Conservation (phyloP, 2,113 vertebrate genomes). For the Sapayoa aenigma region DNA sequence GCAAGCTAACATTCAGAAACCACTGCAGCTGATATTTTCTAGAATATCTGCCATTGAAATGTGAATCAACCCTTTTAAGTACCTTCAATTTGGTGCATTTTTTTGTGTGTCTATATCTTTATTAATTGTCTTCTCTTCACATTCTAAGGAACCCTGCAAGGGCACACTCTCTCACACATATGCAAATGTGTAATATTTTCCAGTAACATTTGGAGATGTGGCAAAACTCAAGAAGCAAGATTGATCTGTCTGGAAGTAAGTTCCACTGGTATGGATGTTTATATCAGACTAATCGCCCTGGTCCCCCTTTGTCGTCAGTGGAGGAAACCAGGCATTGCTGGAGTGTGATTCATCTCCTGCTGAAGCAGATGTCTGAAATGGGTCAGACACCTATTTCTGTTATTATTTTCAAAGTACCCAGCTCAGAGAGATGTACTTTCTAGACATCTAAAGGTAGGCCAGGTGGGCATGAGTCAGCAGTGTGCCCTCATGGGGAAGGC, state of each 20-base stretch:
- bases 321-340: neutral
- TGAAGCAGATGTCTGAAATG: neutral
- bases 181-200: neutral
- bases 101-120: neutral
- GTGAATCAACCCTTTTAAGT: neutral
- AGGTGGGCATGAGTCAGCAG: neutral
- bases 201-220: neutral
- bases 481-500: neutral
- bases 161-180: too few relatives aligned
- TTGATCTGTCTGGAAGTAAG: neutral
- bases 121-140: neutral
- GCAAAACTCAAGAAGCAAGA: neutral
- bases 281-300: neutral
- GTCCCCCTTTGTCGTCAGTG: neutral
- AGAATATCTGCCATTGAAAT: neutral
- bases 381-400: conserved; percentile 12
- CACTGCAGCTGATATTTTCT: neutral
- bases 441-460: neutral
- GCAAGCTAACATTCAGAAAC: neutral
- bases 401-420: neutral
- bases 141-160: neutral
- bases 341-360: neutral
- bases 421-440: neutral
- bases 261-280: neutral
- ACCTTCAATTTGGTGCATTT: neutral